A percentile compares a stretch with the other conserved stretches of the same genome.
Conservation (phyloP, 2,113 vertebrate genomes). For the Mastomys coucha region DNA sequence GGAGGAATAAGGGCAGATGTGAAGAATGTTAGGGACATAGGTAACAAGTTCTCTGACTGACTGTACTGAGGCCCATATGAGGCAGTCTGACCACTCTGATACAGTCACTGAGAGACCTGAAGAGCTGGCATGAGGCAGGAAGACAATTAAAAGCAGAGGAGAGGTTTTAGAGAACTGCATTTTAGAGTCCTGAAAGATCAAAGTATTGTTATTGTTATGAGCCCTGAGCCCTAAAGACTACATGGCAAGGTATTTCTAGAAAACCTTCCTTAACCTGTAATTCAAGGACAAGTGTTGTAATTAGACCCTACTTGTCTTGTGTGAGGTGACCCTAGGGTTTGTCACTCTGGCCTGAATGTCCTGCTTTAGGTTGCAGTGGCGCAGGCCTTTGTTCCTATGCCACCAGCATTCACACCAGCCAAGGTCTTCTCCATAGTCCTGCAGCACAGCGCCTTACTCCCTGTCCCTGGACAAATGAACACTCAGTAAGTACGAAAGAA, state of each 20-base stretch:
- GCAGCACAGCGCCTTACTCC: no score
- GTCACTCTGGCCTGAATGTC: neutral
- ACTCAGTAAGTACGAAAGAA: neutral
- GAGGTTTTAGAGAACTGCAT: neutral
- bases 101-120: neutral
- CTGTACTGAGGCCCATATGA: neutral
- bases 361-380: neutral
- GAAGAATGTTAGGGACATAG: rapidly evolving
- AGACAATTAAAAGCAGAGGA: neutral
- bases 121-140: neutral
- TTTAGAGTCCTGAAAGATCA: neutral
- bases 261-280: neutral
- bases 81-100: neutral
- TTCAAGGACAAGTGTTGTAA: neutral
- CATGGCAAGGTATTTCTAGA: neutral
- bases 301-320: neutral
- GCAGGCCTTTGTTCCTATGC: neutral
- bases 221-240: neutral
- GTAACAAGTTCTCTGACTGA: rapidly evolving
- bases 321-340: neutral
- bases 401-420: neutral
- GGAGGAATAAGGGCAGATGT: neutral
- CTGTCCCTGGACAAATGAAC: rapidly evolving
- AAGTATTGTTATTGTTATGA: neutral
- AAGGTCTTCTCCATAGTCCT: no score